Base-by-base conservation (phyloP, 2,113 vertebrate species). In the Dryoscopus gambensis region DNA sequence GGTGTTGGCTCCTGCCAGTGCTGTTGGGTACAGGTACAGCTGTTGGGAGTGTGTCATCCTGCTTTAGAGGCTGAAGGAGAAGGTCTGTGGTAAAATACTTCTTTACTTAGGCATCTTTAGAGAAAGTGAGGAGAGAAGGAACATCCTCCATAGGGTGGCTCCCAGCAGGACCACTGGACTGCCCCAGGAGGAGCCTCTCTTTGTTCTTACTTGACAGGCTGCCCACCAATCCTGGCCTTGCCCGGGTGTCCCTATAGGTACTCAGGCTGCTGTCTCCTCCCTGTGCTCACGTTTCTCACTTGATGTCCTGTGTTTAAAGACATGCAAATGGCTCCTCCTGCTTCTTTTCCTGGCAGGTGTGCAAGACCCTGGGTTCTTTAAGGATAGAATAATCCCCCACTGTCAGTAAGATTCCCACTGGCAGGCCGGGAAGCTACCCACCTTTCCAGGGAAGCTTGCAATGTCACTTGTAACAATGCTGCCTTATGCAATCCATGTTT, bases 41-140 rank as follows among this genome's bases (percentile, higher is more conserved):
- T 64, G 20, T 6, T 57, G n/a, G n/a, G 40, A 78, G 9, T 0
- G 0, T 37, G 27, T 60, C 11, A 7, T 42, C 35, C 59, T 74
- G 56, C 13, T 35, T 56, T 2, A 3, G 30, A 75, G 40, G n/a
- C 46, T 74, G 70, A n/a, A 77, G 50, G 44, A 28, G 69, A 83
- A 79, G 23, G 5, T 44, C 76, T 83, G 1, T 39, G 7, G 30
- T 37, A 33, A 79, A 47, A 55, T 6, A 49, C 27, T 91, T 55
- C 35, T 85, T 46, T 65, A 33, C 20, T 78, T 82, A 11, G 37
- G 18, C 3, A 5, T 25, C 47, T 52, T 62, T 20, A 35, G 46
- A 42, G 60, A 56, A 85, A 53, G n/a, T 22, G 23, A 55, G 40
- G 8, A 57, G 67, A 57, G 33, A 23, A 77, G n/a, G 47, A 44